Conservation (phyloP, 2,113 vertebrate genomes). For the Tympanuchus pallidicinctus region DNA sequence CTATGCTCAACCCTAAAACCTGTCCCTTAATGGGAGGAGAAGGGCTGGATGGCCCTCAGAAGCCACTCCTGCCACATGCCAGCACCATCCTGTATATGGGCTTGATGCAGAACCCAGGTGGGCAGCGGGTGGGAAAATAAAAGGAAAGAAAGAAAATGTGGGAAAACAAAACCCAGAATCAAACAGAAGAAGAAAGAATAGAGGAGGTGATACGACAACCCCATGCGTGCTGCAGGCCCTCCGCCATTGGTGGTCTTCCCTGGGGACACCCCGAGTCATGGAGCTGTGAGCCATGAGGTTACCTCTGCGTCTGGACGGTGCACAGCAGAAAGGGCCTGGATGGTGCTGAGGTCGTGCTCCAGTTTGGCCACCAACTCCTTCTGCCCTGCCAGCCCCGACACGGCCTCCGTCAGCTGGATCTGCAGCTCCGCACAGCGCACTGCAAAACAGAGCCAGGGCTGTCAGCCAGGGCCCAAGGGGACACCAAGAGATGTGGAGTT, state of each 20-base stretch:
- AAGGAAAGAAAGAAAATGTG: not conserved
- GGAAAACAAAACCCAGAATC: no score
- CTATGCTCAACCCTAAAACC: not conserved
- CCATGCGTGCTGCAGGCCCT: not conserved
- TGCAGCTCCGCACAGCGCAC: conserved; percentile 90
- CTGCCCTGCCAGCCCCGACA: conserved; percentile 82
- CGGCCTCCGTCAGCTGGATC: conserved; percentile 83
- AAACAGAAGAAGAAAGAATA: not conserved
- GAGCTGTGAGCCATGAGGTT: fast-evolving
- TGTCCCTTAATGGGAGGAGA: not conserved
- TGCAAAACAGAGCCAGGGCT: conserved; percentile 49
- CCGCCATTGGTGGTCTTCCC: fast-evolving
- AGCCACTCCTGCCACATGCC: fast-evolving
- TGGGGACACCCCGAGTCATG: fast-evolving
- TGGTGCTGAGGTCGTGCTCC: conserved; percentile 94
- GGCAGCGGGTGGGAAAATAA: fast-evolving
- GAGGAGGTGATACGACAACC: fast-evolving
- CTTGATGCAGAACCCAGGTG: fast-evolving
- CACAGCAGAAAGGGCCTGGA: conserved; percentile 85
- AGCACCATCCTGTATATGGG: not conserved
- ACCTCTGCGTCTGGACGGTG: conserved; percentile 89
- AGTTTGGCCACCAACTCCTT: conserved; percentile 91
- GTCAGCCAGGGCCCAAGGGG: not conserved
- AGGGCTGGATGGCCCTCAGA: not conserved
- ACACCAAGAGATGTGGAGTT: fast-evolving